phyloP scores from a whole-genome alignment of 2,888 invertebrate genomes.

The Orthosia cruda region DNA sequence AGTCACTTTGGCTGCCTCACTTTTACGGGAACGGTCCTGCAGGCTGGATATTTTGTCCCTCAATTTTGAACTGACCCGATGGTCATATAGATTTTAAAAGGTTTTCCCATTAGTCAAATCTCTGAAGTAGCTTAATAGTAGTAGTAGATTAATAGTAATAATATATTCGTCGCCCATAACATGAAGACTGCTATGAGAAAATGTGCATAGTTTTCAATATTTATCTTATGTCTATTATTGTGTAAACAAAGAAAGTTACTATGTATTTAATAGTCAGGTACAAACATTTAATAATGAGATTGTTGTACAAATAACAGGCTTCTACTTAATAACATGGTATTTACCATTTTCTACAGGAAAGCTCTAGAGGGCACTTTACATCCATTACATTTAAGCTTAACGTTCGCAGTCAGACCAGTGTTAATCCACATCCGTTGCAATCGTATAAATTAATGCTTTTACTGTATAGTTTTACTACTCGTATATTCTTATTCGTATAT shows the following conservation, averaged over 20 bases:
- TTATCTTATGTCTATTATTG: not conserved
- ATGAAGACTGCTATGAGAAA: not conserved
- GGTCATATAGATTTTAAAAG: no score
- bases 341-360: constrained; percentile 42
- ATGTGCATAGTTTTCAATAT: not conserved
- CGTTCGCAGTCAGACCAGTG: not conserved
- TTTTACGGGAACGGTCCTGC: no score
- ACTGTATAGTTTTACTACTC: not conserved
- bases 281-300: constrained; percentile 9
- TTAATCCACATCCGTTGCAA: constrained; percentile 14
- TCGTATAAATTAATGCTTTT: not conserved
- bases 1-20: no score
- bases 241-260: constrained; percentile 29
- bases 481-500: not conserved
- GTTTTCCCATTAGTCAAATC: not conserved
- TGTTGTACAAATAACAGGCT: constrained; percentile 31
- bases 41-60: no score
- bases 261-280: constrained; percentile 2
- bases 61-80: no score
- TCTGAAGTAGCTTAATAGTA: not conserved
- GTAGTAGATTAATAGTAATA: no score
- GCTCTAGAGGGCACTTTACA: constrained; percentile 24
- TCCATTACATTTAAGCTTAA: constrained; percentile 33
- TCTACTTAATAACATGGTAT: constrained; percentile 39
- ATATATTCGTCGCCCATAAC: no score